Conservation (phyloP, 2,113 vertebrate species). For the Hiodon alosoides region DNA sequence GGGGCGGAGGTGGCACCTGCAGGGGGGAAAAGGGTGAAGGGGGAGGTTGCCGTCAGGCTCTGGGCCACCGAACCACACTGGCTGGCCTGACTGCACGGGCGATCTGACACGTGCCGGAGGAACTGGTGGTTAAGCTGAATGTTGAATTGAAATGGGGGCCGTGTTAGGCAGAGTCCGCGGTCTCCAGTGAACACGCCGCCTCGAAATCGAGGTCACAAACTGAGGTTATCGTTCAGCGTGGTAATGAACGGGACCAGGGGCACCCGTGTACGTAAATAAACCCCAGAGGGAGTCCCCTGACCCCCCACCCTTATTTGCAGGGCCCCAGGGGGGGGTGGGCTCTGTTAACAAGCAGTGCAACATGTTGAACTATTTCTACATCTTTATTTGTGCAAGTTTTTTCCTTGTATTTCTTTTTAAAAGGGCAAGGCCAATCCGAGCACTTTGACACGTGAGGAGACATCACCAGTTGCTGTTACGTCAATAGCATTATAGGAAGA, state of each 20-base stretch:
- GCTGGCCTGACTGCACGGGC: too few species aligned
- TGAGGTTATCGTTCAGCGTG: too few species aligned
- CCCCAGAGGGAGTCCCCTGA: neutral
- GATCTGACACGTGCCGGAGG: too few species aligned
- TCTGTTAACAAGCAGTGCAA: slow-evolving; percentile 14
- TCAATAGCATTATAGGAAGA: neutral
- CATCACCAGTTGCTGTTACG: neutral
- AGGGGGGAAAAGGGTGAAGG: slow-evolving; percentile 8
- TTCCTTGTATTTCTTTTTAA: neutral
- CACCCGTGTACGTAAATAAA: neutral
- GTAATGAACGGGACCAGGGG: neutral
- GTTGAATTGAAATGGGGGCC: too few species aligned
- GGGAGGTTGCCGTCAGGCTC: neutral
- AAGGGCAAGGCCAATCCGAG: neutral
- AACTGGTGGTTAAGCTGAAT: too few species aligned
- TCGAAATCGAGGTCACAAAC: too few species aligned
- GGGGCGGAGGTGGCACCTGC: slow-evolving; percentile 95
- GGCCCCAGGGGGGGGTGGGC: neutral
- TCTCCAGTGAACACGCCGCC: too few species aligned
- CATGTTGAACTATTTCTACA: slow-evolving; percentile 16
- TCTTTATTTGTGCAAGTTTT: neutral
- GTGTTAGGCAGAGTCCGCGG: too few species aligned
- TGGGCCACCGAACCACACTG: too few species aligned
- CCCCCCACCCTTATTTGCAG: neutral
- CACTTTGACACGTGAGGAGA: too few species aligned